A percentile compares a stretch with the other conserved stretches of the same genome.
Conservation (phyloP, 2,797 vertebrate species). For the Gymnothorax reevesii region DNA sequence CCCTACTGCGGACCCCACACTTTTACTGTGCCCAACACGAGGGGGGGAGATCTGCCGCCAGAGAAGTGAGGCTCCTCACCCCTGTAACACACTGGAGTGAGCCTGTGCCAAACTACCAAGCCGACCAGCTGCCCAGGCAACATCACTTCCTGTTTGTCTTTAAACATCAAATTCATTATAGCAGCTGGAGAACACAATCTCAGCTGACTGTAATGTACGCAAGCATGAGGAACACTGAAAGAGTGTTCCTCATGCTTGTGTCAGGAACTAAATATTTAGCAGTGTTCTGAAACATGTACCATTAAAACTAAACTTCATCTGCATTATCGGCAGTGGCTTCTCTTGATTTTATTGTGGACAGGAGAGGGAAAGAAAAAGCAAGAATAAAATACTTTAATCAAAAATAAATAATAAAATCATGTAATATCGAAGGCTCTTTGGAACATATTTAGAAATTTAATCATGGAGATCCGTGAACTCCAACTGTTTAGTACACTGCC, state of each 20-base stretch:
- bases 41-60: not conserved
- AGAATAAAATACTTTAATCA: not conserved
- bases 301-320: not conserved
- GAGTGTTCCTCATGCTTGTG: too few relatives aligned
- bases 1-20: not conserved
- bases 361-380: not conserved
- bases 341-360: not conserved
- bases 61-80: too few relatives aligned
- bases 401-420: not conserved
- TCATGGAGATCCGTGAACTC: not conserved
- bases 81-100: not conserved
- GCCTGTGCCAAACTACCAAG: not conserved
- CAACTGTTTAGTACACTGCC: not conserved
- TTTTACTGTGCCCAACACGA: not conserved
- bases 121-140: not conserved
- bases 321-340: not conserved
- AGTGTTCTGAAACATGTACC: not conserved
- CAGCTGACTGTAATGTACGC: not conserved
- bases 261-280: not conserved
- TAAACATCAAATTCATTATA: not conserved
- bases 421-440: not conserved
- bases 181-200: not conserved
- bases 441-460: conserved; percentile 1
- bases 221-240: not conserved
- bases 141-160: not conserved